A percentile compares a stretch with the other conserved stretches of the same genome.
These are phyloP conservation scores for Galbula dea DNA, from an alignment of 2,113 vertebrate genomes.

Conservation along the genomic window DNA sequence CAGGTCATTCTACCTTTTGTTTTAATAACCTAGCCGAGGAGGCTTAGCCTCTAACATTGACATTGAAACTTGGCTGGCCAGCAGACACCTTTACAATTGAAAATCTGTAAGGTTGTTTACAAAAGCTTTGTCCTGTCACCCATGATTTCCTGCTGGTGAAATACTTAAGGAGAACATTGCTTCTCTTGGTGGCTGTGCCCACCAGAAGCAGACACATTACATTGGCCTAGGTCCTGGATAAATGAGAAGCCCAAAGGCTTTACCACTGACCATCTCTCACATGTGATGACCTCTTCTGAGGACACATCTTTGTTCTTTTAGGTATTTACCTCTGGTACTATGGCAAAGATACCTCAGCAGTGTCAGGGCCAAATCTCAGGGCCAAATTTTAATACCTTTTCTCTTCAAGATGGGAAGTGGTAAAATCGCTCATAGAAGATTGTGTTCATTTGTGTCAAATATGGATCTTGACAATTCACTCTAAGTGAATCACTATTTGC, in stretches of 20 bases:
- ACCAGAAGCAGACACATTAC: neutral
- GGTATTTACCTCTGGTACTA: neutral
- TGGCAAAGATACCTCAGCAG: neutral
- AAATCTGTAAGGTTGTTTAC: neutral
- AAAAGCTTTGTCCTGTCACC: neutral
- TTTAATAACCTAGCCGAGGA: neutral
- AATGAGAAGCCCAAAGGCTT: neutral
- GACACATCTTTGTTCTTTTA: neutral
- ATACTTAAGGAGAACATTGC: neutral
- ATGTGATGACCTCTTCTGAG: neutral
- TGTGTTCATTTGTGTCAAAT: neutral
- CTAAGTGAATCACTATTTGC: neutral
- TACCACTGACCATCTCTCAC: neutral
- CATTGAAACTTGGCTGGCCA: neutral
- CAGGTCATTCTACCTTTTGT: neutral
- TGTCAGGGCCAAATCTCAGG: neutral
- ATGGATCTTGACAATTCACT: neutral
- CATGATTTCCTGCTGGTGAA: neutral
- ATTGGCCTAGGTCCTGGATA: accelerated
- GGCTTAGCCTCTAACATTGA: neutral
- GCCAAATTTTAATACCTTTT: neutral
- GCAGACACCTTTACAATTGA: neutral
- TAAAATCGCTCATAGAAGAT: neutral
- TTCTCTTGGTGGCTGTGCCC: neutral
- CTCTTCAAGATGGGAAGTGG: neutral